Conservation (phyloP, 2,888 invertebrate genomes). For the Hipparchia sbordonii region DNA sequence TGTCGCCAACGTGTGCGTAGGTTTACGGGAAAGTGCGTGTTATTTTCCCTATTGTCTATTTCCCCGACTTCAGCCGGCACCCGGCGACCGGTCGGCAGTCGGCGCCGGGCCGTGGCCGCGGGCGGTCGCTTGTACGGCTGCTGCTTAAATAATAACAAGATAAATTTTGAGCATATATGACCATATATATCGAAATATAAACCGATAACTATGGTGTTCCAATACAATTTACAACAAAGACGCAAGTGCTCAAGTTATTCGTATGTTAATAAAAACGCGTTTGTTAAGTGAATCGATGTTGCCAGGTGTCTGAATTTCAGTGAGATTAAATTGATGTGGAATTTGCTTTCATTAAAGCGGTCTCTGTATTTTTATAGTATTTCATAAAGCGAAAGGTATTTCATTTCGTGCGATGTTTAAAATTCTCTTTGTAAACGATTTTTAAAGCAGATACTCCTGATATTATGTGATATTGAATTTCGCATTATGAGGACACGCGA, state of each 20-base stretch:
- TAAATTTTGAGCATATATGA: not conserved
- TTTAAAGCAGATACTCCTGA: not conserved
- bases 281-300: not conserved
- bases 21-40: not conserved
- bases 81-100: constrained; percentile 42
- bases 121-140: constrained; percentile 41
- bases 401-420: constrained; percentile 6
- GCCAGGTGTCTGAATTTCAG: not conserved
- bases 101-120: constrained; percentile 50
- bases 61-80: constrained; percentile 23
- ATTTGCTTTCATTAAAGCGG: constrained; percentile 18
- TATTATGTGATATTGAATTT: not conserved
- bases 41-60: constrained; percentile 18
- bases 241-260: not conserved
- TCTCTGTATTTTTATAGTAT: constrained; percentile 5
- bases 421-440: not conserved
- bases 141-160: not conserved
- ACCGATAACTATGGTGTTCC: not conserved
- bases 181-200: not conserved
- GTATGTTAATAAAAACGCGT: not conserved
- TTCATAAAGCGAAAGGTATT: constrained; percentile 9
- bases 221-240: not conserved
- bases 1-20: not conserved
- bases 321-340: constrained; percentile 7
- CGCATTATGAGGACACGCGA: not conserved